Evolutionary conservation across 2,113 vertebrate genomes (phyloP).

Genomic region (Thamnaconus septentrionalis): DNA sequence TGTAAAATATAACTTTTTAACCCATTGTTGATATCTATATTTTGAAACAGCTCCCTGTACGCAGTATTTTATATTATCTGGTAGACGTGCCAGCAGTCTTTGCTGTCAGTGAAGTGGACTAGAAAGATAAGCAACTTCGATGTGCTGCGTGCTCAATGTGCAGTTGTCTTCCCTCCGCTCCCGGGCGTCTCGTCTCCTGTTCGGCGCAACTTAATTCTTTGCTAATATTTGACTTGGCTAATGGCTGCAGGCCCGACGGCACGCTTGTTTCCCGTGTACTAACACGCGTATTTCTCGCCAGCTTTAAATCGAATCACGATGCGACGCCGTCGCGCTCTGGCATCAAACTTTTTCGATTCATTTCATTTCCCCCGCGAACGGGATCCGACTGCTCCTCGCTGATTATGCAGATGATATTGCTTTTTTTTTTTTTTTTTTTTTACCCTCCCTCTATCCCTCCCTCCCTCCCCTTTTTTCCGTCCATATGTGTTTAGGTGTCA

Average conservation of each 20-base stretch:
- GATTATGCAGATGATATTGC: constrained; percentile 73
- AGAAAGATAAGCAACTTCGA: too few relatives aligned
- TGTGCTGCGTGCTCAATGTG: too few relatives aligned
- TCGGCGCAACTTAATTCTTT: too few relatives aligned
- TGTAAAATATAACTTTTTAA: too few relatives aligned
- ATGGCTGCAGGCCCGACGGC: constrained; percentile 20
- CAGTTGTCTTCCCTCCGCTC: too few relatives aligned
- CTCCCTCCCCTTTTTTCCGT: neutral
- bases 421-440: constrained; percentile 36
- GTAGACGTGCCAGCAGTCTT: neutral
- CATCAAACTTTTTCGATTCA: constrained; percentile 59
- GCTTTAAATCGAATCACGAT: constrained; percentile 56
- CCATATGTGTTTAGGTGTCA: constrained; percentile 70
- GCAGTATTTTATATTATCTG: constrained; percentile 4
- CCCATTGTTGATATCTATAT: too few relatives aligned
- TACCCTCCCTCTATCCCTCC: too few relatives aligned
- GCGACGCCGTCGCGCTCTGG: constrained; percentile 24
- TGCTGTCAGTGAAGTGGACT: constrained; percentile 3
- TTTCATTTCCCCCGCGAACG: constrained; percentile 51
- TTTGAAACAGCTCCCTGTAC: constrained; percentile 1
- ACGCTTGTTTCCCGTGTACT: constrained; percentile 30
- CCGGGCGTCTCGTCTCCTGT: too few relatives aligned
- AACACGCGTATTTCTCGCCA: constrained; percentile 45
- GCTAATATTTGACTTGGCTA: constrained; percentile 28
- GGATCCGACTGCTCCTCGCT: constrained; percentile 49